Conservation (phyloP, 2,797 vertebrate species). For the Apodemus agrarius region DNA sequence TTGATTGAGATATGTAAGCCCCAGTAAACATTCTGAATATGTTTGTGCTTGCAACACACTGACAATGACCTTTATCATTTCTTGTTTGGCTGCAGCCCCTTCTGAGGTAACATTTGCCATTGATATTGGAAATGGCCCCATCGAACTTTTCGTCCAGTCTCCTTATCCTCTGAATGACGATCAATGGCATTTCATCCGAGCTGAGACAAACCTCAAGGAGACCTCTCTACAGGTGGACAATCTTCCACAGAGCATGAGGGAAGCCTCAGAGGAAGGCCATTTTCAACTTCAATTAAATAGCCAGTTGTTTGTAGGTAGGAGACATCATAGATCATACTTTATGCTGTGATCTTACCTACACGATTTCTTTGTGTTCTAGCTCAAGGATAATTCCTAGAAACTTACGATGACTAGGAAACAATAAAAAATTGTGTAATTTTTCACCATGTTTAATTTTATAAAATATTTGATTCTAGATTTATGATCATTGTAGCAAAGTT, state of each 20-base stretch:
- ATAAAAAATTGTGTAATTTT: neutral
- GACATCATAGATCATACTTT: neutral
- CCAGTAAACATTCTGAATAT: neutral
- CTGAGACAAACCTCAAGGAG: conserved; percentile 94
- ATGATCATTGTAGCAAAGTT: neutral
- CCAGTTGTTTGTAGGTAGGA: conserved; percentile 96
- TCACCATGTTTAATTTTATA: neutral
- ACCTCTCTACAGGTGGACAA: conserved; percentile 94
- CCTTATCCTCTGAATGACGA: conserved; percentile 90
- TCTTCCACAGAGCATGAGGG: conserved; percentile 91
- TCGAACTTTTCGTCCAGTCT: conserved; percentile 89
- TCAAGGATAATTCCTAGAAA: neutral
- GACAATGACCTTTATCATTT: neutral
- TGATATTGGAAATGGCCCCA: conserved; percentile 94
- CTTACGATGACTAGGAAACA: neutral
- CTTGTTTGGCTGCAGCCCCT: conserved; percentile 88
- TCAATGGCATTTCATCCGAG: conserved; percentile 93
- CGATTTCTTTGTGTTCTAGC: neutral
- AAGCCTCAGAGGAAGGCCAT: conserved; percentile 92
- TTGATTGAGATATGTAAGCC: rapidly evolving
- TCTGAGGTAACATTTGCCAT: conserved; percentile 92
- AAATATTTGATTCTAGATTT: neutral
- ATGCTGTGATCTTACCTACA: neutral
- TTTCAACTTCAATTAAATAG: conserved; percentile 94
- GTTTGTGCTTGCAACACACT: neutral